Evolutionary conservation across 1,140 invertebrate genomes (phyloP), one percentile per base, ranked within the genome.

Genomic region (Drosophila funebris): DNA sequence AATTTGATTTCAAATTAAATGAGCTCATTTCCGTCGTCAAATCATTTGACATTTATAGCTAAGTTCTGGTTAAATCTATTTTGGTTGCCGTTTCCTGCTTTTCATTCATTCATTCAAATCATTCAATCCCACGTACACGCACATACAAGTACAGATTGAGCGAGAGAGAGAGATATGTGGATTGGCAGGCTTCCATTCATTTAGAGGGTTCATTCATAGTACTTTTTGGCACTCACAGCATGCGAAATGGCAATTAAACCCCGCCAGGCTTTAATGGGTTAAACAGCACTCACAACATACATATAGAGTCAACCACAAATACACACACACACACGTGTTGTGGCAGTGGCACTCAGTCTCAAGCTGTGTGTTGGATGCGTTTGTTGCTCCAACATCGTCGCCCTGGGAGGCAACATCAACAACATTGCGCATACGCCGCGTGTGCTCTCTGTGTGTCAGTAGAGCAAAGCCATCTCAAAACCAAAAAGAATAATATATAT

Each of bases 1-100:
- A 77, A 67, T 69, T 82, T 71, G 71, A 69, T 66, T 72, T 76
- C 46, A 56, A 31, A 50, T 72, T 43, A 76, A 87, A 87, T 90
- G 87, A 90, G 78, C 87, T 90, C 87, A 90, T 90, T 82, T 90
- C 87, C 85, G 87, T 67, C 63, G 20, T 56, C 64, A 69, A 78
- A 72, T 68, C 73, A 62, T 57, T 71, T 87, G 81, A 85, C 81
- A 85, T 81, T 82, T 54, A 53, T 66, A 62, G 64, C 29, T 1
- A 18, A 68, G 48, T 37, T 33, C 39, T 53, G 71, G 18, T 61
- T 76, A 29, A 31, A 13, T 52, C 69, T 66, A 71, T 71, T 71
- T 71, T 31, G 52, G 13, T 57, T 20, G 16, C 20, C 36, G 50
- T 70, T 85, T 85, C 81, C 82, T 87, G 74, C 58, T 66, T 74